Evolutionary conservation across 2,113 vertebrate genomes (phyloP).

Genomic region (Lonchura striata): DNA sequence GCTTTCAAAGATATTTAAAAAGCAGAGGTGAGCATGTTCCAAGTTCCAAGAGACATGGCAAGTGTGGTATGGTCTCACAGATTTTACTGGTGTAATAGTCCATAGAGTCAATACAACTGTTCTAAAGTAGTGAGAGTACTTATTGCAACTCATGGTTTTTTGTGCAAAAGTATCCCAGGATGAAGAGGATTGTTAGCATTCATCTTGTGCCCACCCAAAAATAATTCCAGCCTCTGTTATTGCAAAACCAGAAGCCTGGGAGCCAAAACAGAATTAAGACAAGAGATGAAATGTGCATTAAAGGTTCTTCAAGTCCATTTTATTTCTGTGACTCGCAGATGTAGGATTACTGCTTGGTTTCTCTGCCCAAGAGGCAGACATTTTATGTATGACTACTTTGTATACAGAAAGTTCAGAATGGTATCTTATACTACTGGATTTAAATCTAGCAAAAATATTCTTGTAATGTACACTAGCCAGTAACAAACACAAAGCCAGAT

Average conservation of each 20-base stretch:
- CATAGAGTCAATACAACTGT: not conserved
- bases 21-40: not conserved
- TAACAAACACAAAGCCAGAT: not conserved
- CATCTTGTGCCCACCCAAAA: not conserved
- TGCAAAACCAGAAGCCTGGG: not conserved
- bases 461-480: not conserved
- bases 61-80: not conserved
- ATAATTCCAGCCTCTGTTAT: not conserved
- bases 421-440: not conserved
- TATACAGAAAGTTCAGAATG: not conserved
- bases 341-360: not conserved
- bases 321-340: not conserved
- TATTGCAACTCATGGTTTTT: not conserved
- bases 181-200: not conserved
- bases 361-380: constrained; percentile 1
- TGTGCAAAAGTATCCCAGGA: not conserved
- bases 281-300: not conserved
- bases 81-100: not conserved
- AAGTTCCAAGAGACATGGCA: not conserved
- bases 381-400: not conserved
- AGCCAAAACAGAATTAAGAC: not conserved
- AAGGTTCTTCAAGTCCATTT: not conserved
- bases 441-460: constrained; percentile 5
- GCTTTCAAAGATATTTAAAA: not conserved
- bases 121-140: not conserved